These are phyloP conservation scores for Atrichornis clamosus DNA, from an alignment of 2,113 vertebrate genomes.

Conservation along the genomic window DNA sequence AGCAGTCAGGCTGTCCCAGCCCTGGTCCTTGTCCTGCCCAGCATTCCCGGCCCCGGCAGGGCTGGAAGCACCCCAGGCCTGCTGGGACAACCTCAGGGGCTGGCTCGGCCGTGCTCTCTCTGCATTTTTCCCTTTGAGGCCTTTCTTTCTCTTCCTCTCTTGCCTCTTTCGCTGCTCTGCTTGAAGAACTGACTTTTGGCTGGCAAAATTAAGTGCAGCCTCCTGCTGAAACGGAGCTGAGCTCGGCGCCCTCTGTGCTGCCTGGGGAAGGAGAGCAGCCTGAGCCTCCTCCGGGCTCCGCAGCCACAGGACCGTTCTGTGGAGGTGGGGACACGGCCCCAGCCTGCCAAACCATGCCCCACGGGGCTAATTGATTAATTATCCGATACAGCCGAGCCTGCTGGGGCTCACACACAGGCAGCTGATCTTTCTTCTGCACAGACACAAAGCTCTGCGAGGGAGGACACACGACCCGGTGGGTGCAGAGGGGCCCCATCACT, in stretches of 20 bases:
- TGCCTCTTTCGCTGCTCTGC: not conserved
- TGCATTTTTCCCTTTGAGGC: not conserved
- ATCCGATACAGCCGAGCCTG: not conserved
- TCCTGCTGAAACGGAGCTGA: not conserved
- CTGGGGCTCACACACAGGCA: not conserved
- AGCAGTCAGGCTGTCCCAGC: not conserved
- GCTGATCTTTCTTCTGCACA: not conserved
- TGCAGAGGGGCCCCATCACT: not conserved
- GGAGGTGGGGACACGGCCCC: not conserved
- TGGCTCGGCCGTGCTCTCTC: not conserved
- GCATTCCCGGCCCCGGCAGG: not conserved
- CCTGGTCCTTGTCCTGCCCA: not conserved
- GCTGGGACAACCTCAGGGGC: not conserved
- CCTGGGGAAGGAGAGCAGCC: not conserved
- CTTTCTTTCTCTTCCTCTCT: not conserved
- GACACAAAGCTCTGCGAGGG: not conserved
- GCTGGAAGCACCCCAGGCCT: not conserved
- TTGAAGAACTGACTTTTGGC: not conserved
- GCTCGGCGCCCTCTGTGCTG: not conserved
- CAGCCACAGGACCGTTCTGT: not conserved
- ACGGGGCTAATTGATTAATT: not conserved
- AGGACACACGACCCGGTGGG: fast-evolving
- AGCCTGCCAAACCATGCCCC: not conserved
- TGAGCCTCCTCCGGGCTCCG: not conserved
- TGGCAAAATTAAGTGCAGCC: not conserved